Evolutionary conservation across 2,113 vertebrate species (phyloP).

Genomic region (Centrocercus urophasianus): DNA sequence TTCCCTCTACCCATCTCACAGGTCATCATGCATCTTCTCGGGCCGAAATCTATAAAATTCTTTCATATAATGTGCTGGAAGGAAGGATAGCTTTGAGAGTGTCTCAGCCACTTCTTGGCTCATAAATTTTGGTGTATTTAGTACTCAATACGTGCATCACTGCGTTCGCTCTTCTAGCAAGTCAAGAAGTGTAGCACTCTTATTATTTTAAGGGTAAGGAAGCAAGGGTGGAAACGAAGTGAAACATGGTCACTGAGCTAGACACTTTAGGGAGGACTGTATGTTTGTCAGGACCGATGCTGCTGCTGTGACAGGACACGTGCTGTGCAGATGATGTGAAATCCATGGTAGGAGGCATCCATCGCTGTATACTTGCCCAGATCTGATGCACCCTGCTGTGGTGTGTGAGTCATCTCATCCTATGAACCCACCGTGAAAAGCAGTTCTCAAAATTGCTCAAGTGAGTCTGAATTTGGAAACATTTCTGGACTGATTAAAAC

Average conservation of each 20-base stretch:
- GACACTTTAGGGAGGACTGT: not conserved
- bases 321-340: not conserved
- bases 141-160: not conserved
- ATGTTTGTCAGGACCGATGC: not conserved
- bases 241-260: accelerated
- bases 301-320: accelerated
- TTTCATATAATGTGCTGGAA: not conserved
- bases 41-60: not conserved
- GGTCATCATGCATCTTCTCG: not conserved
- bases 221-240: not conserved
- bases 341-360: not conserved
- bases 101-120: not conserved
- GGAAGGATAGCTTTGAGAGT: not conserved
- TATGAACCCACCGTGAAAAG: not conserved
- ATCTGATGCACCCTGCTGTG: not conserved
- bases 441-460: not conserved
- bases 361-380: accelerated
- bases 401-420: not conserved
- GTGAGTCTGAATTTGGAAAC: not conserved
- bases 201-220: not conserved
- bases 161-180: not conserved
- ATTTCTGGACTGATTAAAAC: not conserved
- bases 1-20: not conserved
- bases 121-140: not conserved
- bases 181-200: not conserved